Conservation (phyloP, 2,797 vertebrate genomes). For the Tokudaia tokunoshimensis region DNA sequence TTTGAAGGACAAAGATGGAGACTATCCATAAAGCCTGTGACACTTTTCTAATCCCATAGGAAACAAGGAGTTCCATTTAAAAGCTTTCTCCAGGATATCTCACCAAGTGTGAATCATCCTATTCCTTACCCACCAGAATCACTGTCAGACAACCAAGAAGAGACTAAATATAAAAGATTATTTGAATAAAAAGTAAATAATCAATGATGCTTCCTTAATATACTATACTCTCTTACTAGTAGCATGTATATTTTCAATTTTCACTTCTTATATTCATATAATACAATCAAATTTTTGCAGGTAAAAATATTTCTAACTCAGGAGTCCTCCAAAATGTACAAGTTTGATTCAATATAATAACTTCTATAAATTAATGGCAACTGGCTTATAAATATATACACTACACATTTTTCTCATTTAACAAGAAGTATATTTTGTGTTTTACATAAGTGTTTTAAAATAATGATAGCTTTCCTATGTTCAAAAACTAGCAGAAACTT, state of each 20-base stretch:
- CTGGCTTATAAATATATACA: background rate
- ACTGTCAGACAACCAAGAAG: background rate
- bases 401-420: too few species aligned
- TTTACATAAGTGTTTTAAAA: background rate
- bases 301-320: conserved; percentile 24
- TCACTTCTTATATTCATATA: background rate
- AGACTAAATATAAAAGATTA: background rate
- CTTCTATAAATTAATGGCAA: conserved; percentile 33
- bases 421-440: background rate
- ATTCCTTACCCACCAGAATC: background rate
- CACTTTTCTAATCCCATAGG: background rate
- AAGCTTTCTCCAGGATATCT: background rate
- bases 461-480: background rate
- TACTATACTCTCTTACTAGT: background rate
- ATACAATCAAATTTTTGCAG: background rate
- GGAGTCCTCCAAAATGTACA: background rate
- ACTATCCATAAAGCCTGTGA: background rate
- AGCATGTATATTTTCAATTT: background rate
- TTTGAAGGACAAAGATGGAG: background rate
- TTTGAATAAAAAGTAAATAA: background rate
- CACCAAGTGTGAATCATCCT: background rate
- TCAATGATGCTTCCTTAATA: background rate
- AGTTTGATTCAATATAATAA: background rate
- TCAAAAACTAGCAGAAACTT: background rate
- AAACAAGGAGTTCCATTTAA: background rate